Evolutionary conservation across 2,888 invertebrate genomes (phyloP), one percentile per base, ranked within the genome.

Genomic region (Synergus japonicus): DNA sequence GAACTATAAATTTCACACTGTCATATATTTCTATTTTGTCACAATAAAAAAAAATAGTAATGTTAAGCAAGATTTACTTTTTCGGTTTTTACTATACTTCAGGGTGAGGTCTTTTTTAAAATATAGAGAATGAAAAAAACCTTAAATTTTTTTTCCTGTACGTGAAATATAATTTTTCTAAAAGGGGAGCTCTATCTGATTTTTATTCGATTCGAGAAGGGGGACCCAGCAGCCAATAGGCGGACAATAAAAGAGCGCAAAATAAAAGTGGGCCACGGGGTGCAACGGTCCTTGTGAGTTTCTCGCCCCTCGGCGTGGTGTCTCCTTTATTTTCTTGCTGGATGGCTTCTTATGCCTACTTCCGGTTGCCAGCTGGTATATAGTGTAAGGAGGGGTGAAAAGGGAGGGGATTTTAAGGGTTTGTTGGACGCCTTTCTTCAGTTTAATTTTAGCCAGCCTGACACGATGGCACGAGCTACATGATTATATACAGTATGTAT

Each of bases 331-430:
- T 89, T 87, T 84, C 87, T 85, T 81, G 85, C 84, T 86, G 84
- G 78, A 80, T 82, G 81, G 86, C 87, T 89, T 85, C 88, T 86
- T 85, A 80, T 82, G 82, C 83, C 82, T 83, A 89, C 89, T 91
- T 91, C 91, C 91, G 90, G 89, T 87, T 86, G 90, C 87, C 90
- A 90, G 90, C 91, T 90, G 90, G 87, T 86, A 77, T 79, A 81
- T 78, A 76, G 80, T 66, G 41, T 76, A 76, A 79, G 67, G 78
- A 82, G 78, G 67, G 76, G 76, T 76, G 79, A 77, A 49, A 46
- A 29, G 43, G 64, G 69, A 79, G 81, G 79, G 78, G 66, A 78
- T 77, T 65, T 63, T 41, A 29, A 65, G 49, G 65, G 49, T 54
- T 63, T 77, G 44, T 77, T 46, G n/a, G 18, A 77, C 79, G 78